These are phyloP conservation scores for Clavelina lepadiformis DNA, from an alignment of 23 tunicate genomes.

Conservation along the genomic window DNA sequence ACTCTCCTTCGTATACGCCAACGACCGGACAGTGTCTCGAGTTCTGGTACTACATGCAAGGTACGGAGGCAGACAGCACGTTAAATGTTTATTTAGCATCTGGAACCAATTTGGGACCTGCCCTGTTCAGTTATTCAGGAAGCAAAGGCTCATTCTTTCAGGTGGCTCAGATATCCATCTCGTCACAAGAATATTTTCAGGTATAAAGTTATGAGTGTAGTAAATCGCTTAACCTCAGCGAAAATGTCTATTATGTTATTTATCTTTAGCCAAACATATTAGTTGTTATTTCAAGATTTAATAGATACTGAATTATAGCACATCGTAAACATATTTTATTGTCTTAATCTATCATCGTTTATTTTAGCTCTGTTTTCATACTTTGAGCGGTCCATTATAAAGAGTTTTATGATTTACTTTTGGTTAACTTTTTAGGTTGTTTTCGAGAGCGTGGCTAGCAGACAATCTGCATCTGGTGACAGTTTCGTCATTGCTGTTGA, in stretches of 20 bases:
- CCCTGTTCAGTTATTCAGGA: conserved; percentile 32
- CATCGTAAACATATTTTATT: background rate
- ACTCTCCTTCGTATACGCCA: conserved; percentile 34
- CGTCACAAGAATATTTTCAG: conserved; percentile 43
- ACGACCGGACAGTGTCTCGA: conserved; percentile 49
- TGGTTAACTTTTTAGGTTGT: conserved; percentile 18
- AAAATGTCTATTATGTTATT: too few species aligned
- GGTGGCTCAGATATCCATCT: conserved; percentile 43
- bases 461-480: background rate
- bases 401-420: too few species aligned
- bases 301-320: too few species aligned
- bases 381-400: background rate
- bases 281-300: too few species aligned
- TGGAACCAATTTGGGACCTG: conserved; percentile 51
- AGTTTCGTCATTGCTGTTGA: conserved; percentile 49
- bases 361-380: background rate
- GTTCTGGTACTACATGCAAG: conserved; percentile 69
- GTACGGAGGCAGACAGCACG: conserved; percentile 13
- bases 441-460: conserved; percentile 40
- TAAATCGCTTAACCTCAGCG: too few species aligned
- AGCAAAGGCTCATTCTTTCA: conserved; percentile 32
- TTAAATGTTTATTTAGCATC: conserved; percentile 30
- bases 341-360: background rate
- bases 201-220: conserved; percentile 18
- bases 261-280: too few species aligned